Evolutionary conservation across 2,888 invertebrate species (phyloP), one percentile per base, ranked within the genome.

Genomic region (Colostygia pectinataria): DNA sequence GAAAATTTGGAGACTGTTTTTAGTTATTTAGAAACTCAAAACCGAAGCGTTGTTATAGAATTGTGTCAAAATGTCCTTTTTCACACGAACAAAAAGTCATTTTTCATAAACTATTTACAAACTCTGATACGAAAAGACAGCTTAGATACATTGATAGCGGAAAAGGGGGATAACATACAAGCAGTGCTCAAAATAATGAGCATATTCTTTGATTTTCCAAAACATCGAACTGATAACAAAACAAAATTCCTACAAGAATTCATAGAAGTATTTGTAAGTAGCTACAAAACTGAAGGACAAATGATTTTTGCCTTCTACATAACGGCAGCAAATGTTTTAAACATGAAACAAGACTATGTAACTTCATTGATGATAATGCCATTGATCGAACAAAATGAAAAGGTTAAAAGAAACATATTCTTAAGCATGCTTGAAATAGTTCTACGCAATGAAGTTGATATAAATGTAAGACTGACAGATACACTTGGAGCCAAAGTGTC

Each of bases 121-220:
- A 84, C 85, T 1, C 60, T 89, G 10, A 79, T 90, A 10, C 64
- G 80, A 10, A 85, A 83, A 61, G 83, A 86, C 14, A 86, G 78
- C 54, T 71, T 87, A 15, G 74, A 82, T 53, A 71, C 79, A 4
- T 55, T 90, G 4, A 77, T 87, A 0, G 68, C 78, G 1, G 84
- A 90, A 55, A 90, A 83, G 52, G 87, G 88, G 0, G 90, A 90
- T 29, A 86, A 83, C 27, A 83, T 91, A 40, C 84, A 85, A 57
- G 81, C 84, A 0, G 84, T 90, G 0, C 62, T 90, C 1, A 89
- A 85, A 76, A 80, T 89, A 4, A 83, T 90, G 83, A 77, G 73
- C 49, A 55, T 74, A 0, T 80, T 89, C 45, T 83, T 89, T 36
- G 78, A 80, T 28, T 86, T 80, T 31, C 78, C 84, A 0, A 77